Conservation (phyloP, 2,888 invertebrate genomes). For the Margaritifera margaritifera region DNA sequence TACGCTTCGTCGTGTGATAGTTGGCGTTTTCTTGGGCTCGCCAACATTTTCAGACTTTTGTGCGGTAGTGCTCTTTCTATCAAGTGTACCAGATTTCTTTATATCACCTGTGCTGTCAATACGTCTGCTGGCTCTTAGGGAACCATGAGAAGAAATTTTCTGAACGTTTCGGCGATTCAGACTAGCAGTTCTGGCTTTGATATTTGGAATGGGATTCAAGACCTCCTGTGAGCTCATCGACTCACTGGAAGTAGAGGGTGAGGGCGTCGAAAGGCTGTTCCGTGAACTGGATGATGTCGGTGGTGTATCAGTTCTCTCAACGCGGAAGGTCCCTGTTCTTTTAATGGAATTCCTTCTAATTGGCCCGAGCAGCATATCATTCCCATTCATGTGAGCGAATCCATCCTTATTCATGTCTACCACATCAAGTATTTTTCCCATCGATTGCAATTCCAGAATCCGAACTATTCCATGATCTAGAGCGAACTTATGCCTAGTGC, state of each 20-base stretch:
- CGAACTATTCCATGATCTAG: conserved; percentile 37
- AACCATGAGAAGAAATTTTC: conserved; percentile 22
- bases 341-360: conserved; percentile 38
- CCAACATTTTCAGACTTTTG: background rate
- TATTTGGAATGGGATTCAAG: conserved; percentile 25
- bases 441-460: conserved; percentile 35
- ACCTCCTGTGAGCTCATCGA: conserved; percentile 50
- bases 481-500: conserved; percentile 42
- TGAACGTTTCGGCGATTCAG: conserved; percentile 2
- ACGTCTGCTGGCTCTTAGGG: conserved; percentile 29
- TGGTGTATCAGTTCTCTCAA: conserved; percentile 35
- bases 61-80: too few species aligned
- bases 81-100: too few species aligned
- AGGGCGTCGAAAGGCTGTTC: conserved; percentile 31
- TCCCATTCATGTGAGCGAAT: conserved; percentile 37
- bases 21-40: background rate
- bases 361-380: conserved; percentile 30
- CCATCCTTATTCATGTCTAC: conserved; percentile 48
- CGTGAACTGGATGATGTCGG: conserved; percentile 14
- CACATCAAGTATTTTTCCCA: conserved; percentile 49
- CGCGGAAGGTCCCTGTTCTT: conserved; percentile 49
- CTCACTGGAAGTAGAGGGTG: conserved; percentile 47
- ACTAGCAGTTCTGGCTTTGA: conserved; percentile 28
- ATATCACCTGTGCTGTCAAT: conserved; percentile 34
- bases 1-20: too few species aligned